Evolutionary conservation across 2,113 vertebrate genomes (phyloP).

Genomic region (Festucalex cinctus): DNA sequence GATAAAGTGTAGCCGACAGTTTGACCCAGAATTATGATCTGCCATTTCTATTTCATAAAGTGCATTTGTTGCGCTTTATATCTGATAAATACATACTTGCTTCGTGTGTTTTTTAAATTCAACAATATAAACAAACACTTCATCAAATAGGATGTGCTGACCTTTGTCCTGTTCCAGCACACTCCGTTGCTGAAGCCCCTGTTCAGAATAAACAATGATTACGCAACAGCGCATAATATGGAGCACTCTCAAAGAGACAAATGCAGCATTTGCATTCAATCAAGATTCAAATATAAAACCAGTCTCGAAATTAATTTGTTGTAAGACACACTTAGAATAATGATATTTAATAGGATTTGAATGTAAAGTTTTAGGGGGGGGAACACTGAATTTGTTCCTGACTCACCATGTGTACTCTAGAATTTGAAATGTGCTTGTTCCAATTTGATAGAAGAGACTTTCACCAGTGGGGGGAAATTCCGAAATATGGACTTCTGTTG

Average conservation of each 20-base stretch:
- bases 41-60: too few relatives aligned
- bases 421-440: background rate
- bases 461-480: slow-evolving; percentile 33
- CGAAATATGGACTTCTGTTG: slow-evolving; percentile 21
- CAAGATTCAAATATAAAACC: background rate
- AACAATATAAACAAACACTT: background rate
- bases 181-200: background rate
- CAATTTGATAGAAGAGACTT: slow-evolving; percentile 8
- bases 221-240: background rate
- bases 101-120: background rate
- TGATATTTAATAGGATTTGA: background rate
- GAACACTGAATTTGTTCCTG: slow-evolving; percentile 8
- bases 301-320: background rate
- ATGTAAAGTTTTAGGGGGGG: background rate
- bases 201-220: slow-evolving; percentile 28
- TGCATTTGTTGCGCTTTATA: background rate
- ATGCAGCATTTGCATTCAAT: background rate
- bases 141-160: slow-evolving; percentile 5
- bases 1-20: too few relatives aligned
- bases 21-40: too few relatives aligned
- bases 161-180: slow-evolving; percentile 17
- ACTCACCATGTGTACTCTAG: background rate
- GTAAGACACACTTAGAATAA: background rate
- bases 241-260: background rate
- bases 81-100: background rate